Conservation (phyloP, 1,140 invertebrate genomes). For the Pseudomyrmex dendroicus region DNA sequence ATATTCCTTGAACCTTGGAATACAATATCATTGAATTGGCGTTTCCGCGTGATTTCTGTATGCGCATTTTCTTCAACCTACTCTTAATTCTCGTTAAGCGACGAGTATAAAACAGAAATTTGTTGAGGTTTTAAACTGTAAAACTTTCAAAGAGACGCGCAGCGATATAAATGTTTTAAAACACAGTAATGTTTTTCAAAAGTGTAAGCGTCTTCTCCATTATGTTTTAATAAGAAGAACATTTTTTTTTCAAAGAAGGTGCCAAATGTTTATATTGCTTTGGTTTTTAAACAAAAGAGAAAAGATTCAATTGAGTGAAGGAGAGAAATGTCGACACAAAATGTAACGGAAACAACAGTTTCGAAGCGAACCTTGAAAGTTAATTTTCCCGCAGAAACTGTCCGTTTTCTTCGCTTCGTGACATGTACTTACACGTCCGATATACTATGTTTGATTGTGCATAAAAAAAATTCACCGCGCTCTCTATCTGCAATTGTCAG, state of each 20-base stretch:
- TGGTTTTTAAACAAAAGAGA: neutral
- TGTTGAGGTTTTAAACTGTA: neutral
- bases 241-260: neutral
- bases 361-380: neutral
- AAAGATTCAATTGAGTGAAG: neutral
- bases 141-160: too few species aligned
- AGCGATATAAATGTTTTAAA: too few species aligned
- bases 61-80: neutral
- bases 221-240: neutral
- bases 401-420: neutral
- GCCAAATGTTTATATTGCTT: neutral
- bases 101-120: neutral
- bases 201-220: neutral
- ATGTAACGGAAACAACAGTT: neutral
- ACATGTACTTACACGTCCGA: neutral
- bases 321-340: neutral
- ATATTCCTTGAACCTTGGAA: neutral
- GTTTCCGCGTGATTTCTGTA: neutral
- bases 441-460: neutral
- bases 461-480: slow-evolving; percentile 1
- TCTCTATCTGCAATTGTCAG: neutral
- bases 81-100: neutral
- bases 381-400: neutral
- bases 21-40: neutral
- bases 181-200: too few species aligned